These are phyloP conservation scores for Prinia subflava DNA, from an alignment of 2,113 vertebrate genomes.

Conservation along the genomic window DNA sequence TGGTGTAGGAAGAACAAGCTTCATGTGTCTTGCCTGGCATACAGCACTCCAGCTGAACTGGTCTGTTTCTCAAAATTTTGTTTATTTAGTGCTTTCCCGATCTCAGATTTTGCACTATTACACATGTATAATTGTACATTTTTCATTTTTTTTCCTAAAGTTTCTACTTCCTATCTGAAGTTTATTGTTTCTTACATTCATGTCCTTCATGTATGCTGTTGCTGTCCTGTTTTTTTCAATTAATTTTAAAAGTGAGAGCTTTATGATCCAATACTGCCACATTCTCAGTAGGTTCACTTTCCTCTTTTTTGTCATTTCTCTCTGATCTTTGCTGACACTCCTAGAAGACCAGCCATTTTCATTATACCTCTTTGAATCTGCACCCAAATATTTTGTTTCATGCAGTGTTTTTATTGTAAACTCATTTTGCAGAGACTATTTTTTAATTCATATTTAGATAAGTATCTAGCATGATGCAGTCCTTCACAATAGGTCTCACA, in stretches of 20 bases:
- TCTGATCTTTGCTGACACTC: background rate
- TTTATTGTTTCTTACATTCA: background rate
- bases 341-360: background rate
- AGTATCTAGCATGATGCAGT: background rate
- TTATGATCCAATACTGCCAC: background rate
- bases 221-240: background rate
- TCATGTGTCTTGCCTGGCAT: background rate
- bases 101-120: background rate
- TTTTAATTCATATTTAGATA: background rate
- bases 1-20: background rate
- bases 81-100: background rate
- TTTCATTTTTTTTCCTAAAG: background rate
- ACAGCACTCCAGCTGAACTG: background rate
- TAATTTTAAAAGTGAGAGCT: background rate
- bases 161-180: background rate
- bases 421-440: background rate
- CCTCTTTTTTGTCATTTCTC: background rate
- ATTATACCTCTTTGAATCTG: background rate
- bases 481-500: background rate
- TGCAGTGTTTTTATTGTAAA: background rate
- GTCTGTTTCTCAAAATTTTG: background rate
- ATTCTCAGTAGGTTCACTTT: background rate
- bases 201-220: background rate
- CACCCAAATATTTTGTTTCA: background rate
- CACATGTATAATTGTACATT: background rate